phyloP scores from a whole-genome alignment of 2,113 vertebrate species.

The Ictidomys tridecemlineatus region DNA sequence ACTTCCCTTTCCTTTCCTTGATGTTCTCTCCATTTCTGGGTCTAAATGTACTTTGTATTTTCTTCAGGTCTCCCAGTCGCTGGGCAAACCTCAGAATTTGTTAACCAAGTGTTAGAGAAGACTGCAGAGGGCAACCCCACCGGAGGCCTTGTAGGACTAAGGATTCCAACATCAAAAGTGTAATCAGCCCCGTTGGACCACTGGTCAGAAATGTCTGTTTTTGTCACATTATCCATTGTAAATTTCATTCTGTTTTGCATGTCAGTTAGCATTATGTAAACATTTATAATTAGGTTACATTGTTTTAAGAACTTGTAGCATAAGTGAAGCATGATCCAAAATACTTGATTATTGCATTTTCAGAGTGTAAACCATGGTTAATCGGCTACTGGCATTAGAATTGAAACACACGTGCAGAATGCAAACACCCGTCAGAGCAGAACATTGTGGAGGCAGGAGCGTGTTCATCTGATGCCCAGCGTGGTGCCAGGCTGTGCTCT shows the following conservation, averaged over 20 bases:
- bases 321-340: conserved; percentile 87
- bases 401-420: conserved; percentile 83
- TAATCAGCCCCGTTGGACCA: conserved; percentile 85
- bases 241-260: conserved; percentile 95
- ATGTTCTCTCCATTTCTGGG: not conserved
- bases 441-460: conserved; percentile 76
- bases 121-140: conserved; percentile 97
- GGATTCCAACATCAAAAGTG: conserved; percentile 96
- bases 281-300: conserved; percentile 89
- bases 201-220: conserved; percentile 80
- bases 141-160: conserved; percentile 96
- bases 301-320: conserved; percentile 86
- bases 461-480: conserved; percentile 84
- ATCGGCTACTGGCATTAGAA: conserved; percentile 85
- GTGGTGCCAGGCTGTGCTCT: conserved; percentile 88
- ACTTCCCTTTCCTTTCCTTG: not conserved
- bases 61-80: conserved; percentile 93
- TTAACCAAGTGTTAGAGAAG: conserved; percentile 99
- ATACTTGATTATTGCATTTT: conserved; percentile 88
- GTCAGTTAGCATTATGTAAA: conserved; percentile 91
- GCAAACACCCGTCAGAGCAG: conserved; percentile 83
- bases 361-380: conserved; percentile 88
- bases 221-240: conserved; percentile 89
- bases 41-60: conserved; percentile 54
- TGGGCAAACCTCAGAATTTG: conserved; percentile 98